Evolutionary conservation across 2,113 vertebrate species (phyloP), one percentile per base, ranked within the genome.

Genomic region (Aplodontia rufa): DNA sequence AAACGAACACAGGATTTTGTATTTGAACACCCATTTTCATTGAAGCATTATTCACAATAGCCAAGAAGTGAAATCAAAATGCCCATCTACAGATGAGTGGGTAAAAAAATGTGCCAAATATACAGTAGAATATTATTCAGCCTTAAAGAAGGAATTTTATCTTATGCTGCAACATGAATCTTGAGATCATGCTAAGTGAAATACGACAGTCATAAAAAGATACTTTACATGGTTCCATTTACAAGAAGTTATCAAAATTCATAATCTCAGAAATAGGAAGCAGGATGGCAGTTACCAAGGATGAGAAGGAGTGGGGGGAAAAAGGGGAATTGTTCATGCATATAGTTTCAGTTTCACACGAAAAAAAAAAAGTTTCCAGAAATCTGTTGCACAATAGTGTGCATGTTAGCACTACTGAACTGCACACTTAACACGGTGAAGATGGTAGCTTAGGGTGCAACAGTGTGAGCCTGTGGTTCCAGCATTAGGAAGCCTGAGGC

Each of bases 301-400:
- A 26, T 68, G 66, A 28, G 35, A 19, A 28, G 75, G 16, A 62
- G 47, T 60, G 9, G 6, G 1, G 24, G 49, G n/a, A 30, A 40
- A 40, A 79, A 37, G 49, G 32, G 78, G 26, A 24, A 60, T 66
- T 66, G 11, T 90, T 85, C 86, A 85, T 37, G 28, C 32, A n/a
- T 60, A 47, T 12, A 60, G 74, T 91, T 87, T 69, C 64, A 55
- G 42, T 87, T 91, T 96, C 80, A 87, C 30, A n/a, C n/a, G n/a
- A n/a, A 68, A 20, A 49, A 87, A 45, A 82, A 71, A 69, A 68
- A 71, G 35, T 35, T 89, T 30, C 42, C 49, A 51, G 62, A 96
- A 47, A 76, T 62, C 68, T 69, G 40, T 47, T 51, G 12, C 58
- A 53, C n/a, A 81, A 93, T 22, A 14, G 8, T 49, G 28, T 19